Base-by-base conservation (phyloP, 1,140 invertebrate species). In the Heliothis virescens region DNA sequence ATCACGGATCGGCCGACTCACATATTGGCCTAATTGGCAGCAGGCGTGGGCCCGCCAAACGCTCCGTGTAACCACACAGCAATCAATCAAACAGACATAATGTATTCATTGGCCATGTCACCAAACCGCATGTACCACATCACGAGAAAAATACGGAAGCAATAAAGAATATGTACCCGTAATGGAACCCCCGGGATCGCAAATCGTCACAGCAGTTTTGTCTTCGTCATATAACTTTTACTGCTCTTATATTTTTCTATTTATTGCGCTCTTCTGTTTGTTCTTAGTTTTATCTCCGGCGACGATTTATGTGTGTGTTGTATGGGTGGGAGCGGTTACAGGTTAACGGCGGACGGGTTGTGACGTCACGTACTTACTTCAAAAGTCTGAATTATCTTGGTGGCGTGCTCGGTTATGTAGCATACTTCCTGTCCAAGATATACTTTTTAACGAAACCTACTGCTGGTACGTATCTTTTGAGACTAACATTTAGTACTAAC, bases 31-130 rank as follows among this genome's bases (percentile, higher is more conserved):
- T 63, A 63, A 79, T 79, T 79, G 21, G 48, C 53, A 73, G 69
- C 26, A 75, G 29, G 29, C 62, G 41, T 55, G 69, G 21, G 50
- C 16, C 50, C n/a, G 79, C 60, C 69, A 65, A 80, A 79, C 59
- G 76, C 71, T 76, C 47, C 77, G 62, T 16, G 77, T 74, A 79
- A 84, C 80, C 80, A 59, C 80, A 82, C 65, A 21, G 65, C 69
- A 77, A 82, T 84, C 79, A 82, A 82, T 84, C 83, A 84, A 82
- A 80, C 76, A 79, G 78, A 71, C 73, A 69, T 80, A 76, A 76
- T 65, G 60, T 76, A 76, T 76, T 76, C 74, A 76, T 76, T 63
- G 60, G n/a, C 48, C n/a, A 65, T 65, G 74, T 76, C 57, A 52
- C 60, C 34, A 60, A 50, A 79, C 75, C 69, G 78, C 71, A 69